phyloP scores from a whole-genome alignment of 2,113 vertebrate genomes.

The Solenodon paradoxus region DNA sequence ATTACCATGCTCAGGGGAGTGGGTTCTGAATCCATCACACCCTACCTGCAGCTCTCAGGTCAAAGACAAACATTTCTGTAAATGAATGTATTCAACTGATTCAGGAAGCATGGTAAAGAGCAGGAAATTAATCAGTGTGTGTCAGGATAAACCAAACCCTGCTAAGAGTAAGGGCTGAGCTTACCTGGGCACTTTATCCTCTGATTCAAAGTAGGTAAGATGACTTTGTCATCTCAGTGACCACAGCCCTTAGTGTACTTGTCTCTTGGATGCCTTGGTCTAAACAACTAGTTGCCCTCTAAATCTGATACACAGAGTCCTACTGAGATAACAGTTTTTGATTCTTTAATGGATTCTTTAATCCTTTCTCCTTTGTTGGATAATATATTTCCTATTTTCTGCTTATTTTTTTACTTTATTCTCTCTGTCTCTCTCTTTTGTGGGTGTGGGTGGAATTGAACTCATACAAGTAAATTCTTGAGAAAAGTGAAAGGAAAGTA shows the following conservation, averaged over 20 bases:
- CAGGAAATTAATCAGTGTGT: neutral
- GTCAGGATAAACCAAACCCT: neutral
- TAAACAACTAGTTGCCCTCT: neutral
- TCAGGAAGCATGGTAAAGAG: neutral
- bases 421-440: accelerated
- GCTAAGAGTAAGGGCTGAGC: neutral
- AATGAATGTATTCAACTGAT: neutral
- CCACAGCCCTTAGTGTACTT: neutral
- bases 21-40: neutral
- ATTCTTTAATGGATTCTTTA: neutral
- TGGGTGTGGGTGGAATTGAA: neutral
- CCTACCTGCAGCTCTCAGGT: neutral
- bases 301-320: neutral
- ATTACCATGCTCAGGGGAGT: neutral
- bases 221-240: neutral
- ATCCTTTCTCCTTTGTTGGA: neutral
- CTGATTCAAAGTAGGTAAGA: neutral
- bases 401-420: neutral
- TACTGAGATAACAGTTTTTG: neutral
- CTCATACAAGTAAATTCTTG: neutral
- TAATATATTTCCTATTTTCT: neutral
- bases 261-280: neutral
- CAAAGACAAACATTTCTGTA: neutral
- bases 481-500: neutral
- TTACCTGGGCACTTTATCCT: neutral